Conservation (phyloP, 2,888 invertebrate species). For the Thymelicus lineola region DNA sequence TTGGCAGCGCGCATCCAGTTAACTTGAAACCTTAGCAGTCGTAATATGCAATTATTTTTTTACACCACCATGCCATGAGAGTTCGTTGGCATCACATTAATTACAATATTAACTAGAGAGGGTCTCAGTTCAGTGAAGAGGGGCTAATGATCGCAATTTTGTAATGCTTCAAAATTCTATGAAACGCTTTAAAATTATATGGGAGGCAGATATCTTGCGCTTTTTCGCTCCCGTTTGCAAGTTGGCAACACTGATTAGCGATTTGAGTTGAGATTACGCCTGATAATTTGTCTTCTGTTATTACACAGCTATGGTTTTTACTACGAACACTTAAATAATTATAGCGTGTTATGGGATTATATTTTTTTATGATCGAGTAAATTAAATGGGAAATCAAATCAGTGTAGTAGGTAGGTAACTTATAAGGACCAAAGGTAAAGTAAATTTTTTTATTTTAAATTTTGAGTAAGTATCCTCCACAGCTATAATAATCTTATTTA, state of each 20-base stretch:
- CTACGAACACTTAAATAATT: background rate
- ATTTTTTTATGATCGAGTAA: too few relatives aligned
- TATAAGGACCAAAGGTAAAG: too few relatives aligned
- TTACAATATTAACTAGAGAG: conserved; percentile 72
- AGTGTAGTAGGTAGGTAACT: too few relatives aligned
- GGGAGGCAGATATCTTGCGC: conserved; percentile 22
- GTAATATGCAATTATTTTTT: conserved; percentile 70
- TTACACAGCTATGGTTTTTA: conserved; percentile 10
- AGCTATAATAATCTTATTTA: too few relatives aligned
- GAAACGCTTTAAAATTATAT: conserved; percentile 40
- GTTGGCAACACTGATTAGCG: conserved; percentile 20
- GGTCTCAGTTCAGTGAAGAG: conserved; percentile 67
- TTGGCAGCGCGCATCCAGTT: conserved; percentile 57
- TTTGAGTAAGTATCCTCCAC: too few relatives aligned
- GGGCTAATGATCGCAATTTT: conserved; percentile 44
- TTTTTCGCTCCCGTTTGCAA: conserved; percentile 36
- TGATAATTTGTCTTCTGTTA: conserved; percentile 21
- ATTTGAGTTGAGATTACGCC: conserved; percentile 17
- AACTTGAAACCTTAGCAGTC: conserved; percentile 54
- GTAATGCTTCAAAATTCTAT: conserved; percentile 46
- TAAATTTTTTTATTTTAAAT: too few relatives aligned
- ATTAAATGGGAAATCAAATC: too few relatives aligned
- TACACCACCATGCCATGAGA: conserved; percentile 62
- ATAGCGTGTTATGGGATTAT: too few relatives aligned
- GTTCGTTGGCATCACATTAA: conserved; percentile 71